Conservation (phyloP, 2,888 invertebrate species). For the Epinotia nisella region DNA sequence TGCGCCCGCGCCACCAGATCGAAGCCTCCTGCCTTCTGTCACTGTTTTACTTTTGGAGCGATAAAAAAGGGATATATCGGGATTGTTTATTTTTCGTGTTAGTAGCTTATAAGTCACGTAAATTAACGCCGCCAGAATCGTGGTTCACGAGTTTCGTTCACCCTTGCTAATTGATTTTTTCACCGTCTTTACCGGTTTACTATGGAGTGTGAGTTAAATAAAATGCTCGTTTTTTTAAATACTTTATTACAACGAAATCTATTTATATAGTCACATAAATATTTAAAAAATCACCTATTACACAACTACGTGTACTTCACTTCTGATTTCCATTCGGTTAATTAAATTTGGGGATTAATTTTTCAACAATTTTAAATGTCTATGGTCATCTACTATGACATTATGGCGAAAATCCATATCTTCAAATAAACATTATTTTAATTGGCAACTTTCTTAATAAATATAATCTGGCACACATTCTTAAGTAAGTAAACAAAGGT, state of each 20-base stretch:
- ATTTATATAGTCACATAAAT: constrained; percentile 76
- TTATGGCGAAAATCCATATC: constrained; percentile 32
- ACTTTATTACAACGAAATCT: constrained; percentile 82
- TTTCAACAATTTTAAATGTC: constrained; percentile 23
- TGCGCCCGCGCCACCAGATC: constrained; percentile 53
- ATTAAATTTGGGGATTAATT: constrained; percentile 23
- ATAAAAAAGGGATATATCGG: constrained; percentile 81
- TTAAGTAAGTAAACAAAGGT: constrained; percentile 24
- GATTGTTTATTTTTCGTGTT: constrained; percentile 83
- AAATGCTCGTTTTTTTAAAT: constrained; percentile 48
- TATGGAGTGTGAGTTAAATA: constrained; percentile 42
- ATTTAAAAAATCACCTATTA: constrained; percentile 61
- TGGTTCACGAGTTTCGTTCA: constrained; percentile 67
- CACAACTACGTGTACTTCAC: constrained; percentile 26
- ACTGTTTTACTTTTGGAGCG: constrained; percentile 75
- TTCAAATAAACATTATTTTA: constrained; percentile 46
- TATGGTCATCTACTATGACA: constrained; percentile 6
- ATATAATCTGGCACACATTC: constrained; percentile 46
- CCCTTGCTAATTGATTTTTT: constrained; percentile 67
- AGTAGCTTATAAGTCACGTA: constrained; percentile 81
- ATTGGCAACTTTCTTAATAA: constrained; percentile 52
- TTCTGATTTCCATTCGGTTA: constrained; percentile 28
- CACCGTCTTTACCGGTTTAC: constrained; percentile 35
- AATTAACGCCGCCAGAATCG: constrained; percentile 74
- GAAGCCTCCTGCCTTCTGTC: constrained; percentile 72